Base-by-base conservation (phyloP, 2,797 vertebrate genomes). In the Acipenser ruthenus region DNA sequence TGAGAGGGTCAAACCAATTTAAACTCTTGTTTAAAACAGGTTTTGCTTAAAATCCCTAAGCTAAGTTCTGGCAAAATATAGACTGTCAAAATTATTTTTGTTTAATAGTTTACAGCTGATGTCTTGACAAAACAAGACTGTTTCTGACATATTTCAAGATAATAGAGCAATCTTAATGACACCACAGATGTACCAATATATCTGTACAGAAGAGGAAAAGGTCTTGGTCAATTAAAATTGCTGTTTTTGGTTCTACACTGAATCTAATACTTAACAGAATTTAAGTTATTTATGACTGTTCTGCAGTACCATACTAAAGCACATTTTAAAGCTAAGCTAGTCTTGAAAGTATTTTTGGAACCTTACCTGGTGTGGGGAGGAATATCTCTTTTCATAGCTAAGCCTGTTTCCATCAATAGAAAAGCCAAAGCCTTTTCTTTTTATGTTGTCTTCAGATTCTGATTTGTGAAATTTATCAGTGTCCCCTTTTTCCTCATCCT, bases 331-430 rank as follows among this genome's bases (percentile, higher is more conserved):
- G 23, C 23, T 37, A 37, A 37, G 23, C 23, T 4, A 37, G 23
- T 37, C 23, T 23, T 37, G 23, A 37, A 37, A 37, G 23, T 37
- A 37, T 37, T 37, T 37, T 37, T 18, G 71, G 65, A 47, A 7
- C 67, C 75, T 79, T 82, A 96, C 95, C 94, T 95, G 93, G 62
- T 94, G 93, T 58, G 90, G 85, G 2, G 92, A 82, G 49, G 94
- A 94, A 77, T 87, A 89, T 64, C 89, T 92, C 84, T 92, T 92
- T 73, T 94, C 91, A 0, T 92, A 89, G 6, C 82, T 91, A 75
- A 93, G 80, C 67, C 87, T 83, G 75, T 92, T 92, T 68, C 83
- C 87, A 67, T 93, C 93, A 71, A 89, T 82, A 65, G 91, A 88
- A 78, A 93, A 93, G 66, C 86, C 87, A 71, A 92, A 93, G 71